These are phyloP conservation scores for Drosophila sechellia DNA, from an alignment of 1,140 invertebrate genomes.

Conservation along the genomic window DNA sequence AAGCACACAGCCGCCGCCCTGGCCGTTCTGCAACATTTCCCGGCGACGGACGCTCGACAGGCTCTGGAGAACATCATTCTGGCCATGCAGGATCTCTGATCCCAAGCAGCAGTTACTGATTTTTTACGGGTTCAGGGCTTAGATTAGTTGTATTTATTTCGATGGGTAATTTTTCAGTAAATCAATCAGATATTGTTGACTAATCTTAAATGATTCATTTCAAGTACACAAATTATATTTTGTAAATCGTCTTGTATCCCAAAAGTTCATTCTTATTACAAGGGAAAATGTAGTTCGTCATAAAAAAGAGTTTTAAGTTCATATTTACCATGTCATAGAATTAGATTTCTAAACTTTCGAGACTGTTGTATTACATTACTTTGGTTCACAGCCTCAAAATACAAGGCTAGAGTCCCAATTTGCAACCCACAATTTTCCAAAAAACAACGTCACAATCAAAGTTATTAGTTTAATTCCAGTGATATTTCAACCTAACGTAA, in stretches of 20 bases:
- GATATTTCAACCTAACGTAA: neutral
- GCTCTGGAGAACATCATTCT: slow-evolving; percentile 92
- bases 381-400: too few species aligned
- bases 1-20: slow-evolving; percentile 91
- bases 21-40: slow-evolving; percentile 89
- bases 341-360: neutral
- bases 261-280: too few species aligned
- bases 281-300: neutral
- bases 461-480: neutral
- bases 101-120: neutral
- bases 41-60: slow-evolving; percentile 90
- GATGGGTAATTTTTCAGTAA: slow-evolving; percentile 36
- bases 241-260: neutral
- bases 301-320: too few species aligned
- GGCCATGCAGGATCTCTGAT: slow-evolving; percentile 89
- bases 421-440: neutral
- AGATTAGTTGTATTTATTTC: slow-evolving; percentile 57
- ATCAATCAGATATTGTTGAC: slow-evolving; percentile 37
- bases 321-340: too few species aligned
- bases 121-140: slow-evolving; percentile 54
- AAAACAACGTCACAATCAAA: too few species aligned
- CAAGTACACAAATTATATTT: neutral
- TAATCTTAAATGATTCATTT: slow-evolving; percentile 2
- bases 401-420: too few species aligned
- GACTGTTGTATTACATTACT: too few species aligned